These are phyloP conservation scores for Lepus oiostolus DNA, from an alignment of 2,797 vertebrate genomes.

Conservation along the genomic window DNA sequence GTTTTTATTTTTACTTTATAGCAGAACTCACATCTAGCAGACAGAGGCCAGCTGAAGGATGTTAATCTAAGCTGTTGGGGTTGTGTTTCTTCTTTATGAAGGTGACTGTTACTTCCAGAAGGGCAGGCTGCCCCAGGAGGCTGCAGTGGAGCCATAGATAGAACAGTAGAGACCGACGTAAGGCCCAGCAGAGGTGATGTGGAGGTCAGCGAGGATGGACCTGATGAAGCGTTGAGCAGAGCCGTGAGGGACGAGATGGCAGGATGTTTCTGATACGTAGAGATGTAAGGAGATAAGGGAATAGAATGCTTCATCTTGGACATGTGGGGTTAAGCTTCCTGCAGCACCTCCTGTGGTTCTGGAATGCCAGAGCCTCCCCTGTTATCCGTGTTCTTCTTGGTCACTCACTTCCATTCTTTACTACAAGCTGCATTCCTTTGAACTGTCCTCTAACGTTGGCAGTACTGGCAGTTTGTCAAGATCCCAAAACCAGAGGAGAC, in stretches of 20 bases:
- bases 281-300: not conserved
- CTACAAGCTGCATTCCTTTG: not conserved
- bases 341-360: not conserved
- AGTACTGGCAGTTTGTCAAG: not conserved
- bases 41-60: not conserved
- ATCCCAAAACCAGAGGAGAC: not conserved
- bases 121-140: not conserved
- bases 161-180: no score
- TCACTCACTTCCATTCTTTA: not conserved
- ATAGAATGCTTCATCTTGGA: not conserved
- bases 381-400: not conserved
- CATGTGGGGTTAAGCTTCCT: not conserved
- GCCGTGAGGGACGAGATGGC: no score
- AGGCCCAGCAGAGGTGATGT: no score
- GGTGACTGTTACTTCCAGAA: not conserved
- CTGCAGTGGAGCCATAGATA: no score
- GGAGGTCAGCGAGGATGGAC: no score
- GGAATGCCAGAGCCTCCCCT: not conserved
- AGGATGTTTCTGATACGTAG: no score
- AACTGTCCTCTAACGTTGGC: not conserved
- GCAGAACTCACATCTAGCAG: not conserved
- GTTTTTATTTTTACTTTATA: not conserved
- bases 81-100: not conserved
- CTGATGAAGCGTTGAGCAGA: no score
- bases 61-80: not conserved